Evolutionary conservation across 2,113 vertebrate species (phyloP), one percentile per base, ranked within the genome.

Genomic region (Callithrix jacchus): DNA sequence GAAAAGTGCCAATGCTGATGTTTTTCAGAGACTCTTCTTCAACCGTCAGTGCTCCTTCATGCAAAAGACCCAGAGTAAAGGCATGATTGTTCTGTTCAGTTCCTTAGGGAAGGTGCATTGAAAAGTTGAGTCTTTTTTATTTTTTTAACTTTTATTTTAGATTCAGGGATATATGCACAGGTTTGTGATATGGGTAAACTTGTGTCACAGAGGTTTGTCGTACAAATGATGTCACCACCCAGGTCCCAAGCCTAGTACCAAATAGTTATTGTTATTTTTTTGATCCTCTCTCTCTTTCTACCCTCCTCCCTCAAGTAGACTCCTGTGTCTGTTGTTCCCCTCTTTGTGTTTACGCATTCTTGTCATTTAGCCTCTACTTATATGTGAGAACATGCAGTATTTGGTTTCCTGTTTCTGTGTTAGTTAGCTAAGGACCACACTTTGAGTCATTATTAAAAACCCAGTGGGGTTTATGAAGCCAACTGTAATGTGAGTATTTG

Each of bases 21-120:
- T 99, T 99, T 97, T 98, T 74, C 82, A 99, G 97, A 37, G 99
- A 99, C 74, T 99, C 98, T 96, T 99, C 99, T 95, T 99, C 99
- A 91, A 99, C 98, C 20, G 99, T 99, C 4, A 99, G 96, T 71
- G 98, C 99, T 14, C 97, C 98, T 91, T 99, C 98, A 0, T 99
- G 98, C 98, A 99, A 87, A 99, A 88, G 74, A 18, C 97, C 98
- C 30, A 98, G 97, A 42, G 98, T 99, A 94, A 99, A 99, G 66
- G 99, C 99, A 0, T 99, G 99, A 47, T 98, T 98, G 52, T 37
- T 99, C 97, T 0, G 99, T 97, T 18, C 99, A 98, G 74, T 98
- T 98, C 89, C 97, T 98, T 66, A 99, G 98, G 2, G 95, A 96
- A 93, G 93, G 95, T 98, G 99, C 99, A 95, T 99, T 99, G 97